Conservation (phyloP, 2,797 vertebrate genomes). For the Prunella strophiata region DNA sequence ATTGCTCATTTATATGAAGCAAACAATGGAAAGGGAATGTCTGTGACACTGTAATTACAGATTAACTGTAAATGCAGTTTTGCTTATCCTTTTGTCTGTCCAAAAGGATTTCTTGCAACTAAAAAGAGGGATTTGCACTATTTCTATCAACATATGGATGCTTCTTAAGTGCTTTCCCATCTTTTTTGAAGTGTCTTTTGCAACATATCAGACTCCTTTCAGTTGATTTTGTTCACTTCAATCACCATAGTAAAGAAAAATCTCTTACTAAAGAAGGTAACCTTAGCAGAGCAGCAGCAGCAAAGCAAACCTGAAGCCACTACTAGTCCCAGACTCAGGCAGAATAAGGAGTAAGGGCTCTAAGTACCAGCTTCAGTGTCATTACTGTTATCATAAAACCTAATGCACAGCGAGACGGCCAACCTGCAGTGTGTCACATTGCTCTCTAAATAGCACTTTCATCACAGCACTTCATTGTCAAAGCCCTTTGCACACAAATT, state of each 20-base stretch:
- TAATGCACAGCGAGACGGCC: constrained; percentile 35
- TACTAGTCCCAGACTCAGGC: neutral
- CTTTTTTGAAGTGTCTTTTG: neutral
- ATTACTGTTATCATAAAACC: constrained; percentile 18
- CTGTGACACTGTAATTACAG: neutral
- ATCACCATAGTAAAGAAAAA: neutral
- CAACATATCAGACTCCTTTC: neutral
- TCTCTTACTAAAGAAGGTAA: neutral
- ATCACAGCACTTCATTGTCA: constrained; percentile 56
- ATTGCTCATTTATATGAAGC: neutral
- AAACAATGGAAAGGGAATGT: constrained; percentile 32
- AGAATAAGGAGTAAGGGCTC: neutral
- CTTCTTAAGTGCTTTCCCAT: neutral
- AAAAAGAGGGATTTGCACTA: constrained; percentile 10
- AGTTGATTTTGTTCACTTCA: neutral
- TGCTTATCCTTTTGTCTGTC: neutral
- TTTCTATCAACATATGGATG: neutral
- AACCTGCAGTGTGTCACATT: neutral
- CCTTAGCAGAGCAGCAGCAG: constrained; percentile 52
- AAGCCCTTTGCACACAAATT: constrained; percentile 58
- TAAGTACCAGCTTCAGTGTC: neutral
- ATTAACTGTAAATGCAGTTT: neutral
- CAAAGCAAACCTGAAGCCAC: constrained; percentile 29
- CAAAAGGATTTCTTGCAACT: neutral
- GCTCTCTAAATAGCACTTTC: constrained; percentile 38